Evolutionary conservation across 2,113 vertebrate genomes (phyloP).

Genomic region (Thinocorus orbignyianus): DNA sequence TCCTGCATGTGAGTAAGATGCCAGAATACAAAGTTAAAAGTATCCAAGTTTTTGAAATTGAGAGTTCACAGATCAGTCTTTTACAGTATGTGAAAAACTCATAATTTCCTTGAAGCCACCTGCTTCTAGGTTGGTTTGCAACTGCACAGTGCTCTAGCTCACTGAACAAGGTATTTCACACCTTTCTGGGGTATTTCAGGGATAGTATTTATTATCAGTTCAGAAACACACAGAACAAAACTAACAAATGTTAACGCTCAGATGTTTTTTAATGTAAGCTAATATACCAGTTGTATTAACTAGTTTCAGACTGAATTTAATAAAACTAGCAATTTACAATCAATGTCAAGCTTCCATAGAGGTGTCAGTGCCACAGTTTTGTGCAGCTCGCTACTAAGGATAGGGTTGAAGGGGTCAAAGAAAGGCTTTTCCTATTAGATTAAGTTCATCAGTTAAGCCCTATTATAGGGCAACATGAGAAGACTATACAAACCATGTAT

Average conservation of each 20-base stretch:
- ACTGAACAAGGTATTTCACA: neutral
- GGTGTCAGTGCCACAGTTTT: neutral
- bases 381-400: neutral
- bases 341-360: neutral
- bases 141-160: neutral
- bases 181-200: neutral
- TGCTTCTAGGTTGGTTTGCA: neutral
- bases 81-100: neutral
- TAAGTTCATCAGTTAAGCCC: conserved; percentile 49
- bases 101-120: neutral
- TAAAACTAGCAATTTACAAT: neutral
- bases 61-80: neutral
- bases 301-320: neutral
- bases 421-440: conserved; percentile 45
- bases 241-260: neutral
- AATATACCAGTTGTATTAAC: neutral
- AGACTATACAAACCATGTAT: neutral
- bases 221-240: neutral
- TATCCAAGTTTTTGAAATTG: neutral
- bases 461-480: conserved; percentile 17
- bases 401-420: conserved; percentile 18
- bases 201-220: neutral
- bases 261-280: neutral
- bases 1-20: neutral
- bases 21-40: neutral